These are phyloP conservation scores for Norana najaformis DNA, from an alignment of 2,888 invertebrate species.

Conservation along the genomic window DNA sequence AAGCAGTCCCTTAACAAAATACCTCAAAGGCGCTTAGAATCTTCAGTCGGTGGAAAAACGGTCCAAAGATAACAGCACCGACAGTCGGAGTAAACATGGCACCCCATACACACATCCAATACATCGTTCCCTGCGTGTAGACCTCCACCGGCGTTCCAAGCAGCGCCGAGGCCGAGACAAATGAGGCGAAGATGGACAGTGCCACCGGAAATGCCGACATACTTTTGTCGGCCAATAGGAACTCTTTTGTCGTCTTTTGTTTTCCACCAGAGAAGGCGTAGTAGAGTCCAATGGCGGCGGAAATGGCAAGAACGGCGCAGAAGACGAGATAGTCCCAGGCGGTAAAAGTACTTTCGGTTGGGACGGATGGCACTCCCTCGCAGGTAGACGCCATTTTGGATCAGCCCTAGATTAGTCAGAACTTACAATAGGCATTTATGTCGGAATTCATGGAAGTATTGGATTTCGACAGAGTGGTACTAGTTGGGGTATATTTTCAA, in stretches of 20 bases:
- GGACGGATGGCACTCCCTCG: not conserved
- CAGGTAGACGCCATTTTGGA: not conserved
- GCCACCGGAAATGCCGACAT: constrained; percentile 51
- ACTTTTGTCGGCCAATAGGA: constrained; percentile 49
- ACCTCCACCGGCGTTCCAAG: constrained; percentile 45
- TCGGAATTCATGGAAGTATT: too few relatives aligned
- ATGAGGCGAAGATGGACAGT: constrained; percentile 51
- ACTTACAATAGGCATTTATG: too few relatives aligned
- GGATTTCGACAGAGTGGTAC: too few relatives aligned
- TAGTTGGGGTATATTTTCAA: too few relatives aligned
- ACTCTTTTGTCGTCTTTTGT: constrained; percentile 41
- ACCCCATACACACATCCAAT: constrained; percentile 51
- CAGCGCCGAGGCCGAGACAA: constrained; percentile 52
- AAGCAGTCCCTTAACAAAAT: not conserved
- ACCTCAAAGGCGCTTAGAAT: constrained; percentile 54
- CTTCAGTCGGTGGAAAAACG: constrained; percentile 50
- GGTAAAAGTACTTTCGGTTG: constrained; percentile 27
- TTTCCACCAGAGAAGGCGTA: constrained; percentile 36
- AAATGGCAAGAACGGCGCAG: constrained; percentile 30
- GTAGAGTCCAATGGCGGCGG: constrained; percentile 38
- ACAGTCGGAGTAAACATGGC: constrained; percentile 49
- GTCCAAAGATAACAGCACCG: constrained; percentile 52
- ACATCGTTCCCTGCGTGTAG: constrained; percentile 47
- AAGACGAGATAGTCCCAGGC: constrained; percentile 41
- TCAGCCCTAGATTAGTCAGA: not conserved